Conservation (phyloP, 2,888 invertebrate species). For the Sisyra terminalis region DNA sequence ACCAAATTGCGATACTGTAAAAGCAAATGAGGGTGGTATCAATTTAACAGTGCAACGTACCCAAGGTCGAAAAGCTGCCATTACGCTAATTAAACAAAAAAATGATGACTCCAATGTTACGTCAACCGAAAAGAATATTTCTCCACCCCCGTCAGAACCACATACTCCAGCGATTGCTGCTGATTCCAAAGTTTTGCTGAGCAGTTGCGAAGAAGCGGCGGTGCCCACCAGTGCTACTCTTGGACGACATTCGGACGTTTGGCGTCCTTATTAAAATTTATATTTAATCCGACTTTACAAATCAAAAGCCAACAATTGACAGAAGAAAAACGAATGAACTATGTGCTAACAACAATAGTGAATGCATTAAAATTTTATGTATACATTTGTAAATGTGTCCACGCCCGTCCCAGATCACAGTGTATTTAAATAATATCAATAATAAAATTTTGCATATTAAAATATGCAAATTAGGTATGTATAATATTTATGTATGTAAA, state of each 20-base stretch:
- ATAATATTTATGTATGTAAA: too few species aligned
- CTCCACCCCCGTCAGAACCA: constrained; percentile 13
- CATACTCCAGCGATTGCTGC: constrained; percentile 8
- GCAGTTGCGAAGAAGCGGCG: constrained; percentile 14
- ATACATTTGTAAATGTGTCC: background rate
- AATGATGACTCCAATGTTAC: constrained; percentile 25
- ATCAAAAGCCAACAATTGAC: background rate
- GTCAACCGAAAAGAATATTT: constrained; percentile 19
- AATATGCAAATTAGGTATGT: too few species aligned
- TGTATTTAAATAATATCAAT: constrained; percentile 4
- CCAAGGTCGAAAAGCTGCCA: constrained; percentile 21
- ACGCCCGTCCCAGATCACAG: constrained; percentile 7
- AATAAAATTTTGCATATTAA: too few species aligned
- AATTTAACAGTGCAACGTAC: constrained; percentile 21
- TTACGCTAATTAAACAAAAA: constrained; percentile 25
- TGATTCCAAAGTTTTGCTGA: constrained; percentile 24
- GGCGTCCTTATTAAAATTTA: constrained; percentile 52
- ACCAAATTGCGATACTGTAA: constrained; percentile 13
- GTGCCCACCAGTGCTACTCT: too few species aligned
- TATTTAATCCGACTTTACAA: background rate
- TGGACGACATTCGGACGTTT: constrained; percentile 47
- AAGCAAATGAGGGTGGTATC: constrained; percentile 20
- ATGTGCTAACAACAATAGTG: background rate
- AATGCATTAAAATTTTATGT: background rate
- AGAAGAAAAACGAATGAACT: background rate